Evolutionary conservation across 2,113 vertebrate genomes (phyloP).

Genomic region (Salvelinus fontinalis): DNA sequence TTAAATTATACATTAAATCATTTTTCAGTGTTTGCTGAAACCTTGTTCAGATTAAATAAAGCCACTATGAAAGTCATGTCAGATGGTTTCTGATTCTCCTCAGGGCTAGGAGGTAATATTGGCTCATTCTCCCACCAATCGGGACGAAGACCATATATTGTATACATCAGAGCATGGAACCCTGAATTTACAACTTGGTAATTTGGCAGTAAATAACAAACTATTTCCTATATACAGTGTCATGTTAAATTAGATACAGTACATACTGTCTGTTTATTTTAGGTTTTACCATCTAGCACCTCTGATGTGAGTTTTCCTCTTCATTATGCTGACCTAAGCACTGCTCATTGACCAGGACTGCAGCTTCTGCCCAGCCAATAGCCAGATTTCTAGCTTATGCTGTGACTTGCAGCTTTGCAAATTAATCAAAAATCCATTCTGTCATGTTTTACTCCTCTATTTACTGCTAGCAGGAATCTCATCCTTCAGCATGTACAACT

Average conservation of each 20-base stretch:
- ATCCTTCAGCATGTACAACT: background rate
- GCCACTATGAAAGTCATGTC: no score
- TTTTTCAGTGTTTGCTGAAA: no score
- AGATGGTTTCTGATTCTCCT: no score
- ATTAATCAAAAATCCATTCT: background rate
- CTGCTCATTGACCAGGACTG: background rate
- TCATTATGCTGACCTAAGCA: background rate
- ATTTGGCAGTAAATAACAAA: no score
- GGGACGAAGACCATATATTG: no score
- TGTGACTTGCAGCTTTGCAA: background rate
- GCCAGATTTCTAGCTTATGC: background rate
- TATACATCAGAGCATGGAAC: no score
- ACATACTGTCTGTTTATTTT: background rate
- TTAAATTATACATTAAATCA: no score
- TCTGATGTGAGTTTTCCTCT: background rate
- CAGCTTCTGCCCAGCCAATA: background rate
- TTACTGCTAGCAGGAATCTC: background rate
- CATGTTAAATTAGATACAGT: background rate
- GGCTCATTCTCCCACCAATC: no score
- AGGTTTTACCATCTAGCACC: background rate
- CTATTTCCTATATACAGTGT: no score
- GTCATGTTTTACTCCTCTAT: background rate
- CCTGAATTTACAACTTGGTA: no score
- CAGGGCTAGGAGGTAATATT: no score
- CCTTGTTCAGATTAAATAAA: no score